Conservation (phyloP, 2,113 vertebrate genomes). For the Scophthalmus maximus region DNA sequence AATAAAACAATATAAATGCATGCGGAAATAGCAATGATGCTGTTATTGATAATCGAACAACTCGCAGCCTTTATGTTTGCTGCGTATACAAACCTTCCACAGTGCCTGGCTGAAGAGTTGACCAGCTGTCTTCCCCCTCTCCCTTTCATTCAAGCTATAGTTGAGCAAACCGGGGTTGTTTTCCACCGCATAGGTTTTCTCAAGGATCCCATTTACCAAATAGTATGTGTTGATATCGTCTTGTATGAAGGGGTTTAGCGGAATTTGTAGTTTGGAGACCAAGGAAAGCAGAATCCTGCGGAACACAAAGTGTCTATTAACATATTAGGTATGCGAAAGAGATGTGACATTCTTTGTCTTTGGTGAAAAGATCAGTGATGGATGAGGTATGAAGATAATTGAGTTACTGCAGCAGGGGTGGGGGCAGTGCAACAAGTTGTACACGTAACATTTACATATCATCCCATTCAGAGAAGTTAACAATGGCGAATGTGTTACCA, state of each 20-base stretch:
- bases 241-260: constrained; percentile 76
- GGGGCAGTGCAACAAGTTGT: no score
- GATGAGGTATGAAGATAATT: no score
- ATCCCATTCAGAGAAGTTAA: no score
- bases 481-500: no score
- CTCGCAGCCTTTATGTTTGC: no score
- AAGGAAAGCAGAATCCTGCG: constrained; percentile 80
- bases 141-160: constrained; percentile 71
- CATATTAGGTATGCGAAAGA: no score
- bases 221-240: constrained; percentile 83
- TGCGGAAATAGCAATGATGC: no score
- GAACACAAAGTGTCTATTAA: no score
- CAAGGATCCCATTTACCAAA: constrained; percentile 69
- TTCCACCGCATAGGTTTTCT: constrained; percentile 72
- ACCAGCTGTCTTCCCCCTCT: constrained; percentile 76
- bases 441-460: no score
- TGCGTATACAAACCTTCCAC: constrained; percentile 69
- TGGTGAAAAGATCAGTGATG: no score
- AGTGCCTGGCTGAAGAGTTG: constrained; percentile 78
- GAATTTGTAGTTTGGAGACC: constrained; percentile 63
- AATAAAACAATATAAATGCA: neutral
- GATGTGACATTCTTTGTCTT: no score
- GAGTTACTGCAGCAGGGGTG: no score
- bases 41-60: neutral
- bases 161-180: constrained; percentile 76